A percentile compares a stretch with the other conserved stretches of the same genome.
Conservation (phyloP, 2,797 vertebrate genomes). For the Acanthurus leucopareius region DNA sequence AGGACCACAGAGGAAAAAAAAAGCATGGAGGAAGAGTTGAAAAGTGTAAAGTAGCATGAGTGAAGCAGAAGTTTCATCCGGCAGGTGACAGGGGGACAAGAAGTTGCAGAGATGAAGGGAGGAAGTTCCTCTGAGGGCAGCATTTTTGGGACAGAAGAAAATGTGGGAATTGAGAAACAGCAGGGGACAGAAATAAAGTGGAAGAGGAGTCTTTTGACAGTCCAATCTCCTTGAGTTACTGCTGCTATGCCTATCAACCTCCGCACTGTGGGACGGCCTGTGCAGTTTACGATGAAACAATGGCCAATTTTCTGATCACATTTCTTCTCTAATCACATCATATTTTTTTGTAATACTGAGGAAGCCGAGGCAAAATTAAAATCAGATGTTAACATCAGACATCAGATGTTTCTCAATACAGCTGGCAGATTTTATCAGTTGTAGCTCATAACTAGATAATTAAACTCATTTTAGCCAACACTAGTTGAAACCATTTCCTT, state of each 20-base stretch:
- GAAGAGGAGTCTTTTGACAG: constrained; percentile 6
- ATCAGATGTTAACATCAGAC: no score
- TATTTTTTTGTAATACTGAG: no score
- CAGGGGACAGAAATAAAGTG: constrained; percentile 10
- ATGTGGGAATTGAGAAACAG: constrained; percentile 26
- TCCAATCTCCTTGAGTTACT: neutral
- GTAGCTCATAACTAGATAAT: neutral
- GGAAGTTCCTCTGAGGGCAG: constrained; percentile 29
- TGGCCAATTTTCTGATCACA: neutral
- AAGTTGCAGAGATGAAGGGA: constrained; percentile 32
- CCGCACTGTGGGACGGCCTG: neutral
- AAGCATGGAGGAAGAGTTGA: constrained; percentile 24
- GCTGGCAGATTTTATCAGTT: neutral
- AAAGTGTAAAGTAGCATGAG: constrained; percentile 52
- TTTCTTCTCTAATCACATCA: neutral
- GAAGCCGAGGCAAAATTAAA: no score
- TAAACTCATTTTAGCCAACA: neutral
- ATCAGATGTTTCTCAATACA: neutral
- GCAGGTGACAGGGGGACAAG: constrained; percentile 35
- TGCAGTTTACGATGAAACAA: neutral
- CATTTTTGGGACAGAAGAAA: constrained; percentile 5
- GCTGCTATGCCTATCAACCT: neutral
- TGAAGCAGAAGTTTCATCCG: constrained; percentile 45
- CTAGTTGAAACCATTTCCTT: neutral
- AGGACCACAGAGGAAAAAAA: constrained; percentile 35